Conservation (phyloP, 2,888 invertebrate genomes). For the Labia minor region DNA sequence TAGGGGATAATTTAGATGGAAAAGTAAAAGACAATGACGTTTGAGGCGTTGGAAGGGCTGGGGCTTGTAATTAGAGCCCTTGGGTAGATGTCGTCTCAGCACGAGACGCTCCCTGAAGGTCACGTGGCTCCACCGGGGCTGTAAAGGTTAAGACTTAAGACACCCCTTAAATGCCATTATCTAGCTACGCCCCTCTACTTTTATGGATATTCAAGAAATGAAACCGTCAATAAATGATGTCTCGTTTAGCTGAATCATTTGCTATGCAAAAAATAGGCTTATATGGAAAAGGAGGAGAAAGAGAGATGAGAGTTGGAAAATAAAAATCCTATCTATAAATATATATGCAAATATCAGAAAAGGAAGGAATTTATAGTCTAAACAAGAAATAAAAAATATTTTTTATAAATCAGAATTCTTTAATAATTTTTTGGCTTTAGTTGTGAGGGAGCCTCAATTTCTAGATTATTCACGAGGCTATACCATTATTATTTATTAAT, state of each 20-base stretch:
- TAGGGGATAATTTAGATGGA: too few species aligned
- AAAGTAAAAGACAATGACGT: neutral
- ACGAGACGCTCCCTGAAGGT: neutral
- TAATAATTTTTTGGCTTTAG: too few species aligned
- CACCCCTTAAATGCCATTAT: constrained; percentile 3
- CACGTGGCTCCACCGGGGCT: neutral
- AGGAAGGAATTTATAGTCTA: too few species aligned
- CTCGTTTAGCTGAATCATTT: neutral
- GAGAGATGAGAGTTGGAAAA: too few species aligned
- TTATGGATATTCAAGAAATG: neutral
- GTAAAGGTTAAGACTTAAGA: neutral
- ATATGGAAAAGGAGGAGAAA: too few species aligned
- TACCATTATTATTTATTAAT: too few species aligned
- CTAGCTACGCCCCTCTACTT: neutral
- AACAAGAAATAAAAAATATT: too few species aligned
- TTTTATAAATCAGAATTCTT: too few species aligned
- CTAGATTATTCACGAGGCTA: too few species aligned
- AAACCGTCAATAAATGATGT: neutral
- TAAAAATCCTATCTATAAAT: too few species aligned
- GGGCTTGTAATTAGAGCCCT: constrained; percentile 1
- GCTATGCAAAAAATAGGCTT: neutral
- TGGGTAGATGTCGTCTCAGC: constrained; percentile 4
- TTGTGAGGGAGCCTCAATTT: too few species aligned
- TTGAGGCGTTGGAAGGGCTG: neutral
- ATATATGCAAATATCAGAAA: too few species aligned